Percentiles rank a stretch among this genome's conserved stretches.
phyloP scores from a whole-genome alignment of 1,140 invertebrate species.

The Drosophila ogumai region DNA sequence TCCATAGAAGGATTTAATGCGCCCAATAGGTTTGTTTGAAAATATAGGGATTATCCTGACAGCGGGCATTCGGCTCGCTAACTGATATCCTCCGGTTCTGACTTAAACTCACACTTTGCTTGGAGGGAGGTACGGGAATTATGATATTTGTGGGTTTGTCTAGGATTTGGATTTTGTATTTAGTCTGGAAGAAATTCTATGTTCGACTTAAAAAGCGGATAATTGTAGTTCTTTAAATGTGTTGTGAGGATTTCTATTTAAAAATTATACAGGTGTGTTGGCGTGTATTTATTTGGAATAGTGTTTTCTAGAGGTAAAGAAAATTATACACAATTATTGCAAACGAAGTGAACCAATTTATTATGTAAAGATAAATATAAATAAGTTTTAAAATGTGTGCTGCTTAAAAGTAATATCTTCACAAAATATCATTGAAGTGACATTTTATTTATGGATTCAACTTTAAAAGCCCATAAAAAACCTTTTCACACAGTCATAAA shows the following conservation, averaged over 20 bases:
- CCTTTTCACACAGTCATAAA: conserved; percentile 79
- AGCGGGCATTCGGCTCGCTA: conserved; percentile 54
- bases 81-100: conserved; percentile 12
- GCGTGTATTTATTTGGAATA: neutral
- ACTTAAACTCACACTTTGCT: conserved; percentile 19
- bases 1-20: conserved; percentile 79
- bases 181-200: conserved; percentile 1
- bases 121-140: conserved; percentile 57
- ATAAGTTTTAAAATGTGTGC: neutral
- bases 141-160: conserved; percentile 39
- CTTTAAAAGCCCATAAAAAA: conserved; percentile 47
- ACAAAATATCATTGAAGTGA: neutral
- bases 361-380: neutral
- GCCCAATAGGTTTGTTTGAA: conserved; percentile 82
- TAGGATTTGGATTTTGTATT: conserved; percentile 17
- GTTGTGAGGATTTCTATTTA: neutral
- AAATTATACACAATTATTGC: neutral
- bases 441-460: conserved; percentile 21
- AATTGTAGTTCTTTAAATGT: conserved; percentile 16
- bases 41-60: conserved; percentile 83
- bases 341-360: neutral
- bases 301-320: neutral
- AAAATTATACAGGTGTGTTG: neutral
- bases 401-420: neutral
- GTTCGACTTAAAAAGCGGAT: conserved; percentile 12